phyloP scores from a whole-genome alignment of 2,888 invertebrate genomes.

The Mystacides longicornis region DNA sequence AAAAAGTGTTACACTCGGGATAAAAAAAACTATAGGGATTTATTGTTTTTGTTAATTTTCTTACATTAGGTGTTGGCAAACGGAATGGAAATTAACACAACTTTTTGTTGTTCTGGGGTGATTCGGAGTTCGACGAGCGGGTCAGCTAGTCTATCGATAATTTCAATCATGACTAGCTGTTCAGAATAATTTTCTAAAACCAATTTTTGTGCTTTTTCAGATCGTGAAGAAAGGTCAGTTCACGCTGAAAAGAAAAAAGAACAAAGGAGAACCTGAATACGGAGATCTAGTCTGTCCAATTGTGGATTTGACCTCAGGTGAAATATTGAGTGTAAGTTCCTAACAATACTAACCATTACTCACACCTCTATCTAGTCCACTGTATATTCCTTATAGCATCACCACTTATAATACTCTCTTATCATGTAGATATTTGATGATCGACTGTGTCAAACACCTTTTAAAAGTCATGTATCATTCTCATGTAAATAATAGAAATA shows the following conservation, averaged over 20 bases:
- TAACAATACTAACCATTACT: constrained; percentile 42
- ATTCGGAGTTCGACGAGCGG: no score
- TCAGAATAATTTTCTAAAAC: neutral
- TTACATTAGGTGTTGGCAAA: no score
- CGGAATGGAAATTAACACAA: no score
- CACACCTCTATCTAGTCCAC: constrained; percentile 3
- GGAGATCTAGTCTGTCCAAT: constrained; percentile 86
- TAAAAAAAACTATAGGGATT: no score
- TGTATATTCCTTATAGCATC: neutral
- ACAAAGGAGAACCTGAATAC: constrained; percentile 73
- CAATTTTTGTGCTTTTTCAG: constrained; percentile 36
- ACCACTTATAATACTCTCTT: neutral
- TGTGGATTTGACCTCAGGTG: constrained; percentile 49
- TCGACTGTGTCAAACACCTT: neutral
- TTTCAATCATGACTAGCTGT: no score
- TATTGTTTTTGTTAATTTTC: no score
- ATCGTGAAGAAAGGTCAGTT: constrained; percentile 83
- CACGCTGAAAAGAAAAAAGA: constrained; percentile 78
- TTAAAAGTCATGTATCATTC: no score
- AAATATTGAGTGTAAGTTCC: constrained; percentile 33
- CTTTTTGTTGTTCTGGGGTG: no score
- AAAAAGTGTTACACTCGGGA: no score
- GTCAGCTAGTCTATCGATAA: no score
- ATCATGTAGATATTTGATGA: neutral
- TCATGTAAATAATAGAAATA: no score